Evolutionary conservation across 2,797 vertebrate species (phyloP), one percentile per base, ranked within the genome.

Genomic region (Eremophila alpestris): DNA sequence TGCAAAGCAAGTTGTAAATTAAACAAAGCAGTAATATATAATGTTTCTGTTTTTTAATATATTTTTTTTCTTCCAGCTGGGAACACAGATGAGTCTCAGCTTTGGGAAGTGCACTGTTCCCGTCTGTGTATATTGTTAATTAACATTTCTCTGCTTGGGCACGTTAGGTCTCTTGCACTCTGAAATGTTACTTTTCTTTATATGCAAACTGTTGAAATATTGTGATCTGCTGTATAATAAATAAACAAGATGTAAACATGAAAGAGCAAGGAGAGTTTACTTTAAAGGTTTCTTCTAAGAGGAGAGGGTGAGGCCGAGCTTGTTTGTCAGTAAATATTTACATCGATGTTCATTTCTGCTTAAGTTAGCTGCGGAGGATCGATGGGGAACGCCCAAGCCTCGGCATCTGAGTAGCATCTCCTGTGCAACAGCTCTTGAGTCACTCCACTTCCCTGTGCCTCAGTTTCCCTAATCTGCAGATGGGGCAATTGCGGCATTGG

Each of bases 91-190:
- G 90, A 93, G 88, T 95, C 92, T 93, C 95, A 17, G 95, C 92
- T 89, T 95, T 90, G 94, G 92, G 93, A 96, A 94, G 93, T 95
- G 83, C 95, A 96, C 95, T 93, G 89, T 95, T 95, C 93, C 95
- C 2, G 71, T 94, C 96, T 96, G 95, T 95, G 96, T 97, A 97
- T 97, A 97, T 97, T 95, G 96, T 97, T 95, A 95, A 95, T 97
- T 96, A 97, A 95, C 95, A 97, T 97, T 97, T 96, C 96, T 92
- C 79, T 94, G 95, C 96, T 96, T 94, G 94, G 94, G 94, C 96
- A 93, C 92, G 71, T 94, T 92, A 93, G 95, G 94, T 97, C 95
- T 96, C 96, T 94, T 5, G 95, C 95, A 93, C 78, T 93, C 83
- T 1, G 96, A 97, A 97, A 96, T 97, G 94, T 97, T 96, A 95